Evolutionary conservation across 2,113 vertebrate genomes (phyloP), one percentile per base, ranked within the genome.

Genomic region (Tragelaphus strepsiceros): DNA sequence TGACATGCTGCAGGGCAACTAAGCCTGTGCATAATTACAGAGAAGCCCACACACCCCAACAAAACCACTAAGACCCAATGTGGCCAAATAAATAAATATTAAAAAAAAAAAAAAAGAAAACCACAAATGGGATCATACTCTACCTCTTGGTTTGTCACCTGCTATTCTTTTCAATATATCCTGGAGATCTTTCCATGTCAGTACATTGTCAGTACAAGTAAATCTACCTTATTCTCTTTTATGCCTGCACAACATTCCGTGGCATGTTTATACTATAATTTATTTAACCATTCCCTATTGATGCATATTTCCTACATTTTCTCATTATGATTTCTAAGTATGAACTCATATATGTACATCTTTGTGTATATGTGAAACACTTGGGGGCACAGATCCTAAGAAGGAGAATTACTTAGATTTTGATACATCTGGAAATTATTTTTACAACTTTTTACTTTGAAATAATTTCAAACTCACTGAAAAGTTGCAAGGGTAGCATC

Each of bases 401-500:
- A 85, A 64, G 56, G n/a, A 92, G 35, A 77, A 88, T 77, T 92
- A 88, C 39, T 95, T 64, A 54, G 16, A 64, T 95, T 97, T 96
- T 96, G n/a, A 86, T 88, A 84, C 16, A 88, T 82, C 35, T 89
- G 89, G 67, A 88, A 91, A 88, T 96, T 81, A 64, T 35, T 78
- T 89, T 62, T 91, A 11, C 22, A 97, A 81, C 4, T 54, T 71
- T 90, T 87, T 71, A 74, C 80, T 97, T 92, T 85, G 46, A 94
- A 97, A 96, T 71, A 96, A 93, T 86, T 95, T 64, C n/a, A 85
- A 83, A 90, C 49, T 87, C 77, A 90, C 22, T 88, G 46, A 89
- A 80, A 98, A 77, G 84, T 94, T 89, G 21, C 67, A 93, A 88
- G 90, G 88, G 19, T 54, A n/a, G 32, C 54, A 86, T 64, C 56